Conservation (phyloP, 2,797 vertebrate species). For the Mus caroli region DNA sequence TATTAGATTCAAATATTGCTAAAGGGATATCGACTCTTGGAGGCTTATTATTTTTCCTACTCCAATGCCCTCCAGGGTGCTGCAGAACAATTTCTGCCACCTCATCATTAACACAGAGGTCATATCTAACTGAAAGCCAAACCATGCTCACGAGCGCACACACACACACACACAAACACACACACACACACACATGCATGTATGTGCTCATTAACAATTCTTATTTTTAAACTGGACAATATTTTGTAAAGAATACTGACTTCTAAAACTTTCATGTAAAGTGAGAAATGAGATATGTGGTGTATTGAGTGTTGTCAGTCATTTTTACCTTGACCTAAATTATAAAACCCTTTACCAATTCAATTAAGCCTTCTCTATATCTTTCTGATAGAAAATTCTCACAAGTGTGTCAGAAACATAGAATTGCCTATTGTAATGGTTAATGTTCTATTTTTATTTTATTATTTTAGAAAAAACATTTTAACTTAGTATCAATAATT, state of each 20-base stretch:
- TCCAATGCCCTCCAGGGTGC: conserved; percentile 59
- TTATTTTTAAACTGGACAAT: neutral
- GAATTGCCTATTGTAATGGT: neutral
- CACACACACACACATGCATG: neutral
- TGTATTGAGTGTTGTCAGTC: conserved; percentile 49
- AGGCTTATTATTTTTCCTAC: conserved; percentile 68
- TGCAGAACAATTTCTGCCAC: neutral
- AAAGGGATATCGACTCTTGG: conserved; percentile 7
- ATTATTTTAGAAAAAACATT: conserved; percentile 2
- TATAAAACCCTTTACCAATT: conserved; percentile 20
- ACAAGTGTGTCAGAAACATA: conserved; percentile 57
- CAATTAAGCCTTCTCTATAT: neutral
- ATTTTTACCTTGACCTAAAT: conserved; percentile 52
- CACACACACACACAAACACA: too few species aligned
- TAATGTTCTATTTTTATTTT: conserved; percentile 19
- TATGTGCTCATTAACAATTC: neutral
- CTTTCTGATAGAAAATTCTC: conserved; percentile 34
- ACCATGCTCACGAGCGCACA: neutral
- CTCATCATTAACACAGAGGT: conserved; percentile 3
- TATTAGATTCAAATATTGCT: conserved; percentile 63
- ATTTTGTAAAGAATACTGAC: neutral
- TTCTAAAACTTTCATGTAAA: conserved; percentile 57
- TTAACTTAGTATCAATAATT: neutral
- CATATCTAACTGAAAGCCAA: too few species aligned
- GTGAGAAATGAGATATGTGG: conserved; percentile 35